Base-by-base conservation (phyloP, 2,113 vertebrate genomes). In the Seriola rivoliana region DNA sequence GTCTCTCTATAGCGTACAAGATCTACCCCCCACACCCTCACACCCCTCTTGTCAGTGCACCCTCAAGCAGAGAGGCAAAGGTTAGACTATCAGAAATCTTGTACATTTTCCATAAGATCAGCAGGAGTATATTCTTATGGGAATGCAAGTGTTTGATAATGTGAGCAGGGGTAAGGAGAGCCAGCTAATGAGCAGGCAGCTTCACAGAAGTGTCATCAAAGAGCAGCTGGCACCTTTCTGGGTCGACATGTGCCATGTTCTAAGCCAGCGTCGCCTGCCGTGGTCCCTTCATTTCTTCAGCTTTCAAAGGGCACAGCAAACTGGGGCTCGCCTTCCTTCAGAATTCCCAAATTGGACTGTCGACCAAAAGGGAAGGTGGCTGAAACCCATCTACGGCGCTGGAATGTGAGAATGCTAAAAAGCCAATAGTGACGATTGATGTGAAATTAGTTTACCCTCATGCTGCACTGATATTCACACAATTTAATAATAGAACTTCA, bases 161-260 rank as follows among this genome's bases (percentile, higher is more conserved):
- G 80, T 91, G 89, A 80, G 65, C 60, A 58, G 87, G 84, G 62
- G 62, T 85, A 88, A 90, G 84, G 86, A 81, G 88, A 88, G 89
- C 74, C 79, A 80, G 83, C 91, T 94, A 94, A 95, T 93, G 91
- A 95, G 93, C 87, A 87, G 85, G 78, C 86, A 90, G 88, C 81
- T 93, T 94, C 88, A 89, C 85, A 88, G 88, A 91, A 93, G 91
- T 83, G 90, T 52, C 92, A 89, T 93, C 92, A 92, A 89, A 91
- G 92, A 91, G 86, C 88, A 89, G 90, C 88, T 87, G 87, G 89
- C 86, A 91, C 90, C 86, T 93, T 89, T 91, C 82, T 92, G 89
- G 87, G 91, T 90, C 85, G 78, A 91, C 89, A 91, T 92, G 89
- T 91, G 88, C 85, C 87, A 82, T 93, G 86, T 80, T 90, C 86